Base-by-base conservation (phyloP, 1,140 invertebrate species). In the Heliothis virescens region DNA sequence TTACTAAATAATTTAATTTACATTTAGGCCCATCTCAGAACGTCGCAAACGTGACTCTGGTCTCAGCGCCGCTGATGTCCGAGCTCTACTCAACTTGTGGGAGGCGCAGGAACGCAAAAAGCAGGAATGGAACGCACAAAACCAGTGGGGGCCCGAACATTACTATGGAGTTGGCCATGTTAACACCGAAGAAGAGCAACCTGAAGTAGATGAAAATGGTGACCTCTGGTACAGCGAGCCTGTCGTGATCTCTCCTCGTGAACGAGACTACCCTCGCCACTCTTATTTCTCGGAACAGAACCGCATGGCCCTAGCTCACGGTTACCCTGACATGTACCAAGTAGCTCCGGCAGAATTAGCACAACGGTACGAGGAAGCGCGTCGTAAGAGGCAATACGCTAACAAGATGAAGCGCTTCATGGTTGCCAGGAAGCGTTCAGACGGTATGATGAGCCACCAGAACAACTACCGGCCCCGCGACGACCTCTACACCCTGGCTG, bases 321-420 rank as follows among this genome's bases (percentile, higher is more conserved):
- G 90, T n/a, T 85, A 92, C 53, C 92, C 92, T 47, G 90, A 93
- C 21, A 86, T 94, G 26, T 92, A 93, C 62, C 91, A 89, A 80
- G 88, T 92, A 0, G 90, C 89, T 62, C 89, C 93, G 3, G 90
- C 91, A 65, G 93, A 95, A 85, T 81, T 94, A 7, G 87, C 91
- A 3, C 90, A 92, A 34, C 88, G 92, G 41, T 94, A 94, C 73
- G 91, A 95, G 72, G 94, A 95, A 53, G 91, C 92, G 1, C 94
- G 94, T 57, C 94, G 95, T 79, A 95, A 95, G 82, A 90, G 93
- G 81, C 92, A 94, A 82, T 95, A 95, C 75, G 89, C 90, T 3
- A 94, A 94, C 81, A 94, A 93, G 72, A 90, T 94, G 88, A 95
- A 95, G 82, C 86, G 95, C 13, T 95, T 95, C 85, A 95, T 95